Conservation (phyloP, 2,113 vertebrate species). For the Ibidorhyncha struthersii region DNA sequence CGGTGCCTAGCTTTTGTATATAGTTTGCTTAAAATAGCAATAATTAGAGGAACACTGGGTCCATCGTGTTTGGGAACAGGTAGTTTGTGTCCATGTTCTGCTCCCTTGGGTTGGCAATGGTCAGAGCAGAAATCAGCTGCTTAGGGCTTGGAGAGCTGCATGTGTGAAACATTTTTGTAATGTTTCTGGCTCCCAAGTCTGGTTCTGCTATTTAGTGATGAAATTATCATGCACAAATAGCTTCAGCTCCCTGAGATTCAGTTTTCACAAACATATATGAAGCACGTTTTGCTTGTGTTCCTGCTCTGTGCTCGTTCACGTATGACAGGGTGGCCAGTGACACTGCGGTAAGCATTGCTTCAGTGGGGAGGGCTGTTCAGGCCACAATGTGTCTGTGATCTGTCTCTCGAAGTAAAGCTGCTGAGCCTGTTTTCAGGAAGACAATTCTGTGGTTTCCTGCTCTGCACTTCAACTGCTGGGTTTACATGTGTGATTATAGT, state of each 20-base stretch:
- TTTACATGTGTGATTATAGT: not conserved
- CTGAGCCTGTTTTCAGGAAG: not conserved
- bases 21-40: not conserved
- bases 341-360: rapidly evolving
- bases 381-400: rapidly evolving
- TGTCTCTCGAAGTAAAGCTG: not conserved
- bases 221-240: rapidly evolving
- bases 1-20: not conserved
- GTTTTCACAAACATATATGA: rapidly evolving
- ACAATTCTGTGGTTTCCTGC: not conserved
- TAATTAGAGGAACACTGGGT: not conserved
- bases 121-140: not conserved
- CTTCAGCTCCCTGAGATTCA: rapidly evolving
- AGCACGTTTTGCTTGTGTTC: not conserved
- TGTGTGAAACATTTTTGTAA: rapidly evolving
- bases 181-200: not conserved
- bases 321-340: rapidly evolving
- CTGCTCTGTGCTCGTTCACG: rapidly evolving
- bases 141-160: not conserved
- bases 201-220: not conserved
- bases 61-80: rapidly evolving
- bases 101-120: not conserved
- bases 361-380: not conserved
- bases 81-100: rapidly evolving
- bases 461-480: not conserved